Conservation (phyloP, 2,797 vertebrate species). For the Eurystomus glaucurus region DNA sequence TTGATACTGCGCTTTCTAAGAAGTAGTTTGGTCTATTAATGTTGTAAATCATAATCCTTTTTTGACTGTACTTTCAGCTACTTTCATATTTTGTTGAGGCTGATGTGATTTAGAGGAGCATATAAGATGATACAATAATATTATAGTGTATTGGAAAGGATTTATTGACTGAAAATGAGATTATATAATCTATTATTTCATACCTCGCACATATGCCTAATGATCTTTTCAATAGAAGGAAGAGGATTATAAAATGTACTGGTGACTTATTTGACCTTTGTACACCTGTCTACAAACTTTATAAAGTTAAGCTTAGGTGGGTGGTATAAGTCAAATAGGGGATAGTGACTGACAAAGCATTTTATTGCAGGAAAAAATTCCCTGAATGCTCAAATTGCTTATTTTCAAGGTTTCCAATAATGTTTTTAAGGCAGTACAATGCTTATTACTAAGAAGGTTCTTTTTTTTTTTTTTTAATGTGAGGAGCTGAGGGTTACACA, state of each 20-base stretch:
- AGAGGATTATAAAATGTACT: not conserved
- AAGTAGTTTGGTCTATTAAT: slow-evolving; percentile 6
- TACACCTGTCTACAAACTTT: not conserved
- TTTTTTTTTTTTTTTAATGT: not conserved
- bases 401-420: not conserved
- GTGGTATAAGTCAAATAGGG: not conserved
- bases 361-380: slow-evolving; percentile 7
- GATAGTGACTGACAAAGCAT: slow-evolving; percentile 7
- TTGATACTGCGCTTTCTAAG: not conserved
- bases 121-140: not conserved
- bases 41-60: not conserved
- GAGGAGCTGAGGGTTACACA: not conserved
- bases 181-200: not conserved
- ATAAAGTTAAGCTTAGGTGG: not conserved
- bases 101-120: not conserved
- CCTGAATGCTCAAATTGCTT: not conserved
- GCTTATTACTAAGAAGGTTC: not conserved
- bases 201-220: not conserved
- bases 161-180: not conserved
- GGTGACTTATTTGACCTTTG: slow-evolving; percentile 35
- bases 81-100: not conserved
- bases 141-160: not conserved
- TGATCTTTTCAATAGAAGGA: not conserved
- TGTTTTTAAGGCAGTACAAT: not conserved
- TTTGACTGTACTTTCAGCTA: not conserved